Evolutionary conservation across 2,797 vertebrate species (phyloP), one percentile per base, ranked within the genome.

Genomic region (Cyclura pinguis): DNA sequence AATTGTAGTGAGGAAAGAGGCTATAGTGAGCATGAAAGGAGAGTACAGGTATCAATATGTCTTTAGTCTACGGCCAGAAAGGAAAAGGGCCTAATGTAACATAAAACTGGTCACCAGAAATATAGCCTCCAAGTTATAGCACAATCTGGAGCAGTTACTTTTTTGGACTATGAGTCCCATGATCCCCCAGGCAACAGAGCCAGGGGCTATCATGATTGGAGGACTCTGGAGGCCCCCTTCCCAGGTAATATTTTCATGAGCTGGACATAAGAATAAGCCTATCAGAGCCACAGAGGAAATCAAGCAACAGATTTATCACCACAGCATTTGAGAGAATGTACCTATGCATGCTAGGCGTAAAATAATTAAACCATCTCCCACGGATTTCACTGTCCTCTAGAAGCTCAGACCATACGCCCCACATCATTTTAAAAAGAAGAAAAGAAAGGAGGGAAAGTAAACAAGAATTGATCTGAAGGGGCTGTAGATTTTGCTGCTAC

Each of bases 401-500:
- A 84, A 20, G 50, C 55, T 47, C 35, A 74, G 47, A 35, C 13
- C 57, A 29, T 22, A 22, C 50, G 64, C 1, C 14, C 47, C 47
- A 18, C 59, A 27, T 22, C 64, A 6, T 85, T 2, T 89, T n/a
- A 57, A 93, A 88, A 80, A 80, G 89, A 47, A 93, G 90, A 84
- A 18, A 80, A 86, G 38, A 32, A 82, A 38, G 20, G 9, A 4
- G 50, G 10, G 7, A 38, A 83, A 76, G 13, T 47, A 57, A 92
- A 80, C 78, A 69, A 91, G 62, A 0, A 3, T 83, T 93, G 93
- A 92, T 88, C 80, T 86, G 38, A 91, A 91, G 92, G 92, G 91
- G 77, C 78, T 89, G 73, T 90, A 92, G 94, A 93, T 93, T 93
- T 91, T 89, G 62, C 90, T 82, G 64, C 94, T 90, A 88, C 83